Evolutionary conservation across 2,113 vertebrate species (phyloP).

Genomic region (Cephalopterus ornatus): DNA sequence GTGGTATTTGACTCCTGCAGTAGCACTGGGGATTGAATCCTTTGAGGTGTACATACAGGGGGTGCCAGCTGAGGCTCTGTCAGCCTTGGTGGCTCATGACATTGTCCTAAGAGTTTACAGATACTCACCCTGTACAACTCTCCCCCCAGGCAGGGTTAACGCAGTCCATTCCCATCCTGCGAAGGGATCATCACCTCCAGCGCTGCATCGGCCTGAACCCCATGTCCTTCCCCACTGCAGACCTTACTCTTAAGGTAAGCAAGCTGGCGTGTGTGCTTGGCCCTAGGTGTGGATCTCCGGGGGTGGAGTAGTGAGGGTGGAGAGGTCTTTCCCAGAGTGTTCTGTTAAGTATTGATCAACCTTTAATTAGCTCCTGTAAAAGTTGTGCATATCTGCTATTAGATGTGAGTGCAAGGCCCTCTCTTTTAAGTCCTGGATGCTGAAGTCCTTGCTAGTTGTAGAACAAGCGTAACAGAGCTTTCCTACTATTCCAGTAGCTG

Average conservation of each 20-base stretch:
- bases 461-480: not conserved
- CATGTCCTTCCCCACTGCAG: constrained; percentile 91
- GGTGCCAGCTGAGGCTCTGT: not conserved
- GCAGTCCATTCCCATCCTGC: constrained; percentile 91
- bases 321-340: not conserved
- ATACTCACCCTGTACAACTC: not conserved
- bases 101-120: not conserved
- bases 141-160: constrained; percentile 80
- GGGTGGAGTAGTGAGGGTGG: not conserved
- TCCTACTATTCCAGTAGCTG: not conserved
- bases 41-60: not conserved
- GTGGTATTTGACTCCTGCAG: not conserved
- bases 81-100: not conserved
- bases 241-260: constrained; percentile 94
- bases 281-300: not conserved
- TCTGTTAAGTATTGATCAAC: not conserved
- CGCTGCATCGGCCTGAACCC: constrained; percentile 91
- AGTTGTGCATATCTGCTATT: fast-evolving
- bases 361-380: not conserved
- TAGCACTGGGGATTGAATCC: not conserved
- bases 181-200: constrained; percentile 92
- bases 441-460: not conserved
- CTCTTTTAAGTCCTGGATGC: not conserved
- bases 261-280: not conserved
- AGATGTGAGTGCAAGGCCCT: fast-evolving